Evolutionary conservation across 1,140 invertebrate species (phyloP).

Genomic region (Cyrtorhinus lividipennis): DNA sequence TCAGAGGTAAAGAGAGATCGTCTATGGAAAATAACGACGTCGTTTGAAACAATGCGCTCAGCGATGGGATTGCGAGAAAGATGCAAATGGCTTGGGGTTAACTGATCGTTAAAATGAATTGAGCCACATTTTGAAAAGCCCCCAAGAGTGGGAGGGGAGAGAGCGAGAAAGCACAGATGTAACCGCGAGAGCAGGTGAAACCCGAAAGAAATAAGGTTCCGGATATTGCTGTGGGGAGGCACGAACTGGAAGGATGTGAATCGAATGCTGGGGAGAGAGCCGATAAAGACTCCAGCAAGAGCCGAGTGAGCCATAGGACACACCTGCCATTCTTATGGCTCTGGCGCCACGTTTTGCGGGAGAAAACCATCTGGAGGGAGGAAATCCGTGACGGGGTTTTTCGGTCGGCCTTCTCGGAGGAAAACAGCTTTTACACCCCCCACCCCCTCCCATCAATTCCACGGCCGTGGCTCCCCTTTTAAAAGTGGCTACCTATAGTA

Average conservation of each 20-base stretch:
- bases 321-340: not conserved
- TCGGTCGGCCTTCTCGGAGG: too few relatives aligned
- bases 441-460: not conserved
- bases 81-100: too few relatives aligned
- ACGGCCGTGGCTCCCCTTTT: too few relatives aligned
- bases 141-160: not conserved
- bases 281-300: not conserved
- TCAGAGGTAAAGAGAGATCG: too few relatives aligned
- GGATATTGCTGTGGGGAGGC: not conserved
- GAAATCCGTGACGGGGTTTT: too few relatives aligned
- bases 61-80: too few relatives aligned
- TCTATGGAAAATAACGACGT: too few relatives aligned
- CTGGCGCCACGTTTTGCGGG: not conserved
- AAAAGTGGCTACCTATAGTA: not conserved
- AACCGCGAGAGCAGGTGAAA: not conserved
- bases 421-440: too few relatives aligned
- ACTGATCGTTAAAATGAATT: not conserved
- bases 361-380: too few relatives aligned
- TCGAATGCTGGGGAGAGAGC: not conserved
- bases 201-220: not conserved
- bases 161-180: not conserved
- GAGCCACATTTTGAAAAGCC: not conserved
- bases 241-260: not conserved
- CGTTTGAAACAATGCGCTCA: too few relatives aligned
- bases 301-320: not conserved